Evolutionary conservation across 2,888 invertebrate genomes (phyloP), one percentile per base, ranked within the genome.

Genomic region (Platerodrilus igneus): DNA sequence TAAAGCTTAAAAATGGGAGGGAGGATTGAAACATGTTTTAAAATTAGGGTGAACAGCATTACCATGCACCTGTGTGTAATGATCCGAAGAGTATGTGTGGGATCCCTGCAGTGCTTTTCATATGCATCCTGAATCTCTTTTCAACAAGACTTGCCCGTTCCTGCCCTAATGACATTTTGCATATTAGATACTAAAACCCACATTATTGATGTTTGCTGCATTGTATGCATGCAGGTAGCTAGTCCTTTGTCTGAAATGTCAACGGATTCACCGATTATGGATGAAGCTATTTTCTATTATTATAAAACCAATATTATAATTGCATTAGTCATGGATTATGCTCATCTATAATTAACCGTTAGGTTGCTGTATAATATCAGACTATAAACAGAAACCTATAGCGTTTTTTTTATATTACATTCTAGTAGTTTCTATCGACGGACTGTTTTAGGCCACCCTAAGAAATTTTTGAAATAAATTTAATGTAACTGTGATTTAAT

Each of bases 21-120:
- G n/a, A n/a, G n/a, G n/a, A 20, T 31, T 31, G 21, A 16, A 14
- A 31, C 20, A 20, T 31, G 19, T 20, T 13, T 20, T 14, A 13
- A 13, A 21, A n/a, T n/a, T 18, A 10, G 29, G 30, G 35, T 37
- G 37, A 35, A 41, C 25, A 31, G 29, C 49, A 38, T 42, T 34
- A 36, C 29, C 33, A 37, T 60, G 53, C 64, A 65, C 65, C 65
- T 64, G 65, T 64, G 64, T 59, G 63, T 60, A 65, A 64, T 65
- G 65, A 65, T 64, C 61, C 63, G 57, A 62, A 52, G 58, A 56
- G 50, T 56, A 56, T 60, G 57, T 60, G 59, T 56, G 58, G 58
- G 62, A 62, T 59, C 62, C 62, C 60, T 53, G 58, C 52, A 48
- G 59, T 48, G 56, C 56, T 55, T 60, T 61, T 62, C 48, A 56